These are phyloP conservation scores for Imbricaverruca yamaguchii DNA, from an alignment of 2,888 invertebrate genomes.

Conservation along the genomic window DNA sequence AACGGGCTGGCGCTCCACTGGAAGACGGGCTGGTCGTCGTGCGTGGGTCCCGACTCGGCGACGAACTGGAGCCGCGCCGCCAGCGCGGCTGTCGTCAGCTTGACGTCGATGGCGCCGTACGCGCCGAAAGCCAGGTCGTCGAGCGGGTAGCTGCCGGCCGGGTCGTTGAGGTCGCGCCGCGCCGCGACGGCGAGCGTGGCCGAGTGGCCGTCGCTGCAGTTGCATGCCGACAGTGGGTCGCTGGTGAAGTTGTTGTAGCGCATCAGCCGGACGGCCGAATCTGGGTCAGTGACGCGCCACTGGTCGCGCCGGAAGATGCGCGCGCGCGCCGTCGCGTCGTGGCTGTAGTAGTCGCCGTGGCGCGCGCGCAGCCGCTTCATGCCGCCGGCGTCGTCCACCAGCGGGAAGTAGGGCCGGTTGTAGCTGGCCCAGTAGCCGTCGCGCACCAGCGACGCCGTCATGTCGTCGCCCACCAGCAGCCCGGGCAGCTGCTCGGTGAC, in stretches of 20 bases:
- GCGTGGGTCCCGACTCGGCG: conserved; percentile 8
- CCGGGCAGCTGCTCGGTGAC: conserved; percentile 35
- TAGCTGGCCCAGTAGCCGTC: conserved; percentile 21
- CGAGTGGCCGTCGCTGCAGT: conserved; percentile 2
- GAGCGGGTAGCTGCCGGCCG: neutral
- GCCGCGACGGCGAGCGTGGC: neutral
- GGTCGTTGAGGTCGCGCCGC: conserved; percentile 19
- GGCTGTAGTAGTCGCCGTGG: neutral
- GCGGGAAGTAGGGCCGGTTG: conserved; percentile 14
- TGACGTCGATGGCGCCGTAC: conserved; percentile 14
- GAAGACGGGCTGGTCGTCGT: conserved; percentile 1
- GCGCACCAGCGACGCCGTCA: conserved; percentile 46
- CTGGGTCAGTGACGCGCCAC: neutral
- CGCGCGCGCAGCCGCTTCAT: neutral
- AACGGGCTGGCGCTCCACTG: neutral
- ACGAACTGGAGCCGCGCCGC: neutral
- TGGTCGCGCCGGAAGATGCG: neutral
- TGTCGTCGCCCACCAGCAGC: conserved; percentile 55
- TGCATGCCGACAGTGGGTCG: neutral
- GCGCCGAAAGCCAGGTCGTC: neutral
- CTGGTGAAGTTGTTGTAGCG: conserved; percentile 8
- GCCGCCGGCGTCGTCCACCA: conserved; percentile 9
- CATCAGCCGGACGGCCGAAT: neutral
- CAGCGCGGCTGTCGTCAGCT: neutral
- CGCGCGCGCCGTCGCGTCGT: neutral